phyloP scores from a whole-genome alignment of 1,140 invertebrate genomes.

The Amphibalanus amphitrite region DNA sequence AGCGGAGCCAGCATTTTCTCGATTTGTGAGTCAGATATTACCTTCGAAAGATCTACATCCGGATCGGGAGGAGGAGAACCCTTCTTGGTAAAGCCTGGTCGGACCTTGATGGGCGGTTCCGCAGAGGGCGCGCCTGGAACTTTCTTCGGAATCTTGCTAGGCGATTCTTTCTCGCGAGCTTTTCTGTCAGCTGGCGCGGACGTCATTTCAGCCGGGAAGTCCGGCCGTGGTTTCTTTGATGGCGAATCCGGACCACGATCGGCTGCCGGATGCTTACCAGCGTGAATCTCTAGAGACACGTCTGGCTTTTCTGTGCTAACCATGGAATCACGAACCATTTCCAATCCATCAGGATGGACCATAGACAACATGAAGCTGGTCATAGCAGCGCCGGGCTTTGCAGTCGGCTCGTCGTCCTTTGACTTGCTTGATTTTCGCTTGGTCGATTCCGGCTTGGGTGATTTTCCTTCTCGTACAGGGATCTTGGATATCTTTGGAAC shows the following conservation, averaged over 20 bases:
- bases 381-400: not conserved
- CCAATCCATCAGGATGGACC: not conserved
- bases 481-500: not conserved
- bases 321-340: not conserved
- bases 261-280: not conserved
- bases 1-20: not conserved
- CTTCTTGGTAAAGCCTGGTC: not conserved
- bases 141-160: not conserved
- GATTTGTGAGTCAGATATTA: not conserved
- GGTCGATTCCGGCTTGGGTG: not conserved
- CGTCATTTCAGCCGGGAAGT: not conserved
- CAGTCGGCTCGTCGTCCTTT: not conserved
- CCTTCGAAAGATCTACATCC: not conserved
- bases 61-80: not conserved
- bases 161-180: not conserved
- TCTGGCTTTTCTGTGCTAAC: not conserved
- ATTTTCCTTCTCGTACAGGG: not conserved
- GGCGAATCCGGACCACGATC: not conserved
- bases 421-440: not conserved
- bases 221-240: not conserved
- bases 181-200: not conserved
- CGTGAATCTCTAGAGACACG: not conserved
- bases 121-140: not conserved
- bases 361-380: not conserved
- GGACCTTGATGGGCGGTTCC: not conserved